phyloP scores from a whole-genome alignment of 1,140 invertebrate genomes.

The Penaeus indicus region DNA sequence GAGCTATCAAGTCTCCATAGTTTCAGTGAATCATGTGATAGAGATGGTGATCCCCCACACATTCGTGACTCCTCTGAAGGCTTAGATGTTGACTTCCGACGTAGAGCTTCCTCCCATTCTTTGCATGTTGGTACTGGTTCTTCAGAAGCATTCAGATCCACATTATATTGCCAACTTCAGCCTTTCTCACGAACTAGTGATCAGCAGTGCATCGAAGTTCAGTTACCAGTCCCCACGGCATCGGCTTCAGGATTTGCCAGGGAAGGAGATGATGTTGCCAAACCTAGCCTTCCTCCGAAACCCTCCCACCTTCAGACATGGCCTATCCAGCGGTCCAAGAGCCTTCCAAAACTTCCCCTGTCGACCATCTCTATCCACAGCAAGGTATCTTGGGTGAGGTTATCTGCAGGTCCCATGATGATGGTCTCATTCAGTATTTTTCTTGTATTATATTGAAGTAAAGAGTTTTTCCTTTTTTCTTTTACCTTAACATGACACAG shows the following conservation, averaged over 20 bases:
- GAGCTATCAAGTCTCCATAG: conserved; percentile 59
- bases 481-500: background rate
- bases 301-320: conserved; percentile 54
- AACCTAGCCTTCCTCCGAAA: conserved; percentile 47
- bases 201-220: background rate
- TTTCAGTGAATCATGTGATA: conserved; percentile 55
- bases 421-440: conserved; percentile 15
- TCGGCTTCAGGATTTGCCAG: conserved; percentile 50
- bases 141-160: conserved; percentile 42
- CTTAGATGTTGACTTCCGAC: conserved; percentile 51
- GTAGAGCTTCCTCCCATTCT: conserved; percentile 57
- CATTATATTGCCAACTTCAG: conserved; percentile 48
- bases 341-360: conserved; percentile 59
- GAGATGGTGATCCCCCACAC: conserved; percentile 39
- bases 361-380: conserved; percentile 47
- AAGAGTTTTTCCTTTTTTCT: background rate
- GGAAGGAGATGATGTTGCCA: background rate
- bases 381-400: conserved; percentile 59
- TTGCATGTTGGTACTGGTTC: conserved; percentile 15
- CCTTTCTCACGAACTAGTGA: conserved; percentile 10
- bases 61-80: conserved; percentile 50
- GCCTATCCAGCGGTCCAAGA: conserved; percentile 65
- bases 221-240: conserved; percentile 56
- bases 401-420: conserved; percentile 24
- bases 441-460: conserved; percentile 8